phyloP scores from a whole-genome alignment of 92 coral and sea anemone species.

The Parazoanthus swiftii region DNA sequence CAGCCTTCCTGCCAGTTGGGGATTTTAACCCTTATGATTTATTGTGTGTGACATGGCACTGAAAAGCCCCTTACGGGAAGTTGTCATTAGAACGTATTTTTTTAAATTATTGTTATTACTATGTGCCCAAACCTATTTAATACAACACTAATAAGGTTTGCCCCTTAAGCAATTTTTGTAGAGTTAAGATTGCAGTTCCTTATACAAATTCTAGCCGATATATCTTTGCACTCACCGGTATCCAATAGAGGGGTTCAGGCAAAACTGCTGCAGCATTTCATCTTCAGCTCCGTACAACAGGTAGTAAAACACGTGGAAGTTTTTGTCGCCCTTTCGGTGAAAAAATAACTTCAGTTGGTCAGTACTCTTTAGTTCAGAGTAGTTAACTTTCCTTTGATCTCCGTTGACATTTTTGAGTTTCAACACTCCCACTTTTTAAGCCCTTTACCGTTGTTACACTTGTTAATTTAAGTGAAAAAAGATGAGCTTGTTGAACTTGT shows the following conservation, averaged over 20 bases:
- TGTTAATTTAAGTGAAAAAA: too few relatives aligned
- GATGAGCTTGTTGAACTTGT: too few relatives aligned
- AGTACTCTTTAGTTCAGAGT: not conserved
- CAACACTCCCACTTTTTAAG: not conserved
- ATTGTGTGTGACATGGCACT: too few relatives aligned
- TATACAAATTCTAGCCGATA: not conserved
- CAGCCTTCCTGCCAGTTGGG: too few relatives aligned
- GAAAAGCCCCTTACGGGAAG: too few relatives aligned
- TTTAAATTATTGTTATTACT: too few relatives aligned
- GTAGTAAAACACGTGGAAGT: constrained; percentile 68
- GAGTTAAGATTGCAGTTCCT: not conserved
- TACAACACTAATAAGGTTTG: too few relatives aligned
- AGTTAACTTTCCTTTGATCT: not conserved
- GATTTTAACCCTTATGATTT: too few relatives aligned
- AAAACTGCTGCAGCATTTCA: constrained; percentile 45
- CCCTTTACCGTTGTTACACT: too few relatives aligned
- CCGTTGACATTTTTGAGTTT: not conserved
- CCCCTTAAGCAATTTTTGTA: too few relatives aligned
- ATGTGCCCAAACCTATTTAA: too few relatives aligned
- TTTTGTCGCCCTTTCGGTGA: constrained; percentile 55
- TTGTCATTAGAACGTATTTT: too few relatives aligned
- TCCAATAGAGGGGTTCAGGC: constrained; percentile 36
- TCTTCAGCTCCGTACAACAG: constrained; percentile 60
- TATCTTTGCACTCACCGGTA: constrained; percentile 51
- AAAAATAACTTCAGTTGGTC: not conserved